Conservation (phyloP, 2,113 vertebrate genomes). For the Eurypyga helias region DNA sequence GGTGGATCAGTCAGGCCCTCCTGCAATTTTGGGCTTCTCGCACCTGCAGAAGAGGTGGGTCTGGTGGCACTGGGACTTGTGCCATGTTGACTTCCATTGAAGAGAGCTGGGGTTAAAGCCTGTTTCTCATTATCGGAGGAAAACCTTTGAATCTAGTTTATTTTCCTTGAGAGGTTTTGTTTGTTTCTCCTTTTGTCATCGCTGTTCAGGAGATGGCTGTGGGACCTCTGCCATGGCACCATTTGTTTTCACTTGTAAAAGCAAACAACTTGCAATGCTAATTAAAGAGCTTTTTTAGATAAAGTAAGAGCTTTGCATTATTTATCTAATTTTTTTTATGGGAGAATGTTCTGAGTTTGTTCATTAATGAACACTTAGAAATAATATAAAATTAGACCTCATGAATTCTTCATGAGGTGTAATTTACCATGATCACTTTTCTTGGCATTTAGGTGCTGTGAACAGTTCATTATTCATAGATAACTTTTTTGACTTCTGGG, state of each 20-base stretch:
- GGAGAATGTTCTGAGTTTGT: constrained; percentile 52
- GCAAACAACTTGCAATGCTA: constrained; percentile 61
- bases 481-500: constrained; percentile 34
- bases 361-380: constrained; percentile 73
- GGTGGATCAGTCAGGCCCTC: background rate
- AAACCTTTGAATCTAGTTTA: background rate
- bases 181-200: constrained; percentile 57
- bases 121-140: background rate
- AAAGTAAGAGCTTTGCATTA: constrained; percentile 62
- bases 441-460: constrained; percentile 67
- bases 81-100: background rate
- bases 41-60: background rate
- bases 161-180: constrained; percentile 45
- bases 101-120: background rate
- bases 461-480: constrained; percentile 48
- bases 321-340: constrained; percentile 60
- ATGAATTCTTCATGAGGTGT: constrained; percentile 65
- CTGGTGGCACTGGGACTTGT: background rate
- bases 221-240: constrained; percentile 56
- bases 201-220: constrained; percentile 16
- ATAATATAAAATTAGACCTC: constrained; percentile 73
- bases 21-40: background rate
- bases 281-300: constrained; percentile 59
- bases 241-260: constrained; percentile 64
- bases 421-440: constrained; percentile 59